Conservation (phyloP, 2,888 invertebrate species). For the Drosophila borborema region DNA sequence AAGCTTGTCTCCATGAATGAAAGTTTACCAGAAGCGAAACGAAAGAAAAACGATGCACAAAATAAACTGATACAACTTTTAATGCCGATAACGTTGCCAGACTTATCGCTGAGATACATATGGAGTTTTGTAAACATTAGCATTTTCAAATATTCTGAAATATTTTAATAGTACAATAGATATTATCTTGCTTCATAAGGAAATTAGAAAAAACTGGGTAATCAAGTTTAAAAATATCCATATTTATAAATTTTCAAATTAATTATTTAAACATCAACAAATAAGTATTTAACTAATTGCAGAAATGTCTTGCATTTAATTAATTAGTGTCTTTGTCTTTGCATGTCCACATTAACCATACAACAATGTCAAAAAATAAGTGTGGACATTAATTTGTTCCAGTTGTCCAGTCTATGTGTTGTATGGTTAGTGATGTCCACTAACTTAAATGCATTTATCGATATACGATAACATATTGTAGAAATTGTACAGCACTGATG, state of each 20-base stretch:
- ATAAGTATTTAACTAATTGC: background rate
- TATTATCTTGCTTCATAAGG: no score
- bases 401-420: no score
- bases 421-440: no score
- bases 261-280: background rate
- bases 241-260: no score
- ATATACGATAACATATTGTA: constrained; percentile 14
- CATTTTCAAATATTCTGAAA: background rate
- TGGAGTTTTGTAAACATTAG: background rate
- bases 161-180: background rate
- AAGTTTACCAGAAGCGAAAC: constrained; percentile 59
- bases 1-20: constrained; percentile 71
- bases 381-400: no score
- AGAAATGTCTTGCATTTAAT: background rate
- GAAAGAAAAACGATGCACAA: constrained; percentile 60
- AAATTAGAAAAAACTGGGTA: background rate
- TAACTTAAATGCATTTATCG: background rate
- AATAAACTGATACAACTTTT: constrained; percentile 55
- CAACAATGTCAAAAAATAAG: no score
- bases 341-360: no score
- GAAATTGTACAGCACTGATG: constrained; percentile 3
- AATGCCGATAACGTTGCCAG: constrained; percentile 29
- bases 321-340: no score
- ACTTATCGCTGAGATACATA: background rate
- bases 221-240: background rate